phyloP scores from a whole-genome alignment of 2,888 invertebrate genomes.

The Hesperia comma region DNA sequence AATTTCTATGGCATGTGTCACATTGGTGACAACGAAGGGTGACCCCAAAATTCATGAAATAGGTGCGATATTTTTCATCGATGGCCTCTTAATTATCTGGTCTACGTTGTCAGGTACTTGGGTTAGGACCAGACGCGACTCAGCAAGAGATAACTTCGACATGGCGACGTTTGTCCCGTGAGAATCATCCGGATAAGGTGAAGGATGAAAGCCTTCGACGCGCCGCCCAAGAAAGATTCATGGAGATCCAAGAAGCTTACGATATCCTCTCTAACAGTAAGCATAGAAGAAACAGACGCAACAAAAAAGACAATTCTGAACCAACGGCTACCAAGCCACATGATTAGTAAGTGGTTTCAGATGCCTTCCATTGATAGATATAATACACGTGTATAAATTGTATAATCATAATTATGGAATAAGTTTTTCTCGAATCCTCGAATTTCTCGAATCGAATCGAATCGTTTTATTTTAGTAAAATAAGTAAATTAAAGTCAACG shows the following conservation, averaged over 20 bases:
- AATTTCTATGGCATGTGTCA: too few relatives aligned
- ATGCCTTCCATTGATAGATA: too few relatives aligned
- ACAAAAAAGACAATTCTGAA: constrained; percentile 87
- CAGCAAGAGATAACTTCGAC: constrained; percentile 93
- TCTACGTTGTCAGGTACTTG: constrained; percentile 82
- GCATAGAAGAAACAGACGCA: constrained; percentile 88
- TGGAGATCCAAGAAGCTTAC: constrained; percentile 97
- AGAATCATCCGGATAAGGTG: constrained; percentile 96
- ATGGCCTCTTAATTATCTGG: too few relatives aligned
- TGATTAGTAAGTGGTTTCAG: not conserved
- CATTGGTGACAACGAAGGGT: too few relatives aligned
- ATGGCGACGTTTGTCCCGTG: constrained; percentile 92
- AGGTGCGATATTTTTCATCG: too few relatives aligned
- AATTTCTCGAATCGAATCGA: too few relatives aligned
- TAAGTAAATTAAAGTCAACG: too few relatives aligned
- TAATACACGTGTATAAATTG: too few relatives aligned
- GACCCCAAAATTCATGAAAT: too few relatives aligned
- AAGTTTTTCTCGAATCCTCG: too few relatives aligned
- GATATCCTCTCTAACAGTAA: constrained; percentile 94
- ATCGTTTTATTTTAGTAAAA: too few relatives aligned
- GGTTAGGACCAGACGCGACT: constrained; percentile 89
- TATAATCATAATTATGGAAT: too few relatives aligned
- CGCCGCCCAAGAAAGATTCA: constrained; percentile 92
- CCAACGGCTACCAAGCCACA: constrained; percentile 38
- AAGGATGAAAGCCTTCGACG: constrained; percentile 88